Base-by-base conservation (phyloP, 2,888 invertebrate genomes). In the Campaea margaritaria region DNA sequence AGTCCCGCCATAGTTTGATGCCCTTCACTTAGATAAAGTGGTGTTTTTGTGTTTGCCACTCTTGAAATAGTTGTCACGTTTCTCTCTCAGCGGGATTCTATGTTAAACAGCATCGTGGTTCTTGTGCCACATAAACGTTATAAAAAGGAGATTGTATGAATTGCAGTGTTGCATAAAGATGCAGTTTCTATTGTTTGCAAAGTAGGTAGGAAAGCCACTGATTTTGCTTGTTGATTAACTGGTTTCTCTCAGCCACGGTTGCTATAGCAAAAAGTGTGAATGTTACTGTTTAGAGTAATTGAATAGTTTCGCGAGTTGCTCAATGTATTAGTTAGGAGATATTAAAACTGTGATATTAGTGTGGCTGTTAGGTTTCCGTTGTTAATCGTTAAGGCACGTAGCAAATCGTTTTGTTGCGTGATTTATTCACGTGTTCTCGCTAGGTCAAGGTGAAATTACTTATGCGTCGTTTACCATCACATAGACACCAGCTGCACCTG, bases 1-100 rank as follows among this genome's bases (percentile, higher is more conserved):
- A 78, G 66, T 69, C 76, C 76, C 68, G 67, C 68, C 66, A 70
- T 76, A 76, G 72, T 78, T 78, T 75, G 78, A 79, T 82, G 81
- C 80, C 79, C 79, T 75, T 77, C 81, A 80, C 79, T 82, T 78
- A 79, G 73, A 75, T 77, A 79, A 80, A 82, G 78, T 82, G 80
- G 72, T 79, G 78, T 82, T 81, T 76, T 81, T 78, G 67, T 74
- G 63, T 73, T 77, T 75, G 76, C 74, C 69, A 75, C 70, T 72
- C 76, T 78, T 75, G 68, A 69, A 74, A 77, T 76, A 79, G 81
- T 77, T 79, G 71, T 81, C 80, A 78, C 78, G 74, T 76, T 65
- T 73, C 31, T 31, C 54, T 55, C 62, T 50, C 57, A 36, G 48
- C 47, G 53, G 65, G 69, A 68, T 69, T 70, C 68, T 72, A 71